Evolutionary conservation across 1,140 invertebrate species (phyloP), one percentile per base, ranked within the genome.

Genomic region (Orussus abietinus): DNA sequence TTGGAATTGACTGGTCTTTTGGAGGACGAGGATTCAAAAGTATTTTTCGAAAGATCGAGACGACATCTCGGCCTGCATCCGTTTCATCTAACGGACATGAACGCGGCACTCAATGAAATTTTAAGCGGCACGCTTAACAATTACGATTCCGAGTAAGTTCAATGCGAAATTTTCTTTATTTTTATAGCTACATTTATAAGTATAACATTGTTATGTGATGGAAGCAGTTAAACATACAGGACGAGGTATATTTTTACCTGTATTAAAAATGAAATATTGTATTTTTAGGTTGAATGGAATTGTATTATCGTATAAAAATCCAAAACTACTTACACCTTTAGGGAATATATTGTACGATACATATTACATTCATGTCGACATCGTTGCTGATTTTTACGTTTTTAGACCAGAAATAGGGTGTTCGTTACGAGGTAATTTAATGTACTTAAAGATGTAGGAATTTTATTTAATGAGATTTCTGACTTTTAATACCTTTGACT

Each of bases 351-450:
- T 75, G 30, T 70, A 76, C 49, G 80, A 82, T 42, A 74, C 70
- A 48, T 72, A 66, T 43, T 80, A 77, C 42, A 76, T 82, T 48
- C 76, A 82, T 49, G 59, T 80, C 28, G 75, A 83, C 64, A 71
- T 83, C 10, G 71, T 79, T 67, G 80, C 76, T 21, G 79, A 82
- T 50, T 82, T 82, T 63, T 83, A 79, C 62, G 62, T 83, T 42
- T 85, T 85, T 59, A 65, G 64, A 39, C 80, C 80, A 29, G 46
- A 56, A 44, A 47, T 73, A 15, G 77, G 75, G 0, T 38, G 59
- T 58, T 41, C 35, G 45, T 38, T 74, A 45, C 55, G 65, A 63
- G 59, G 77, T 77, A 46, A 54, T 60, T 22, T 34, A 53, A 62
- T 18, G 48, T 55, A 4, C 53, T 52, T 19, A 43, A 17, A 15